Conservation (phyloP, 2,888 invertebrate genomes). For the Petrolisthes cinctipes region DNA sequence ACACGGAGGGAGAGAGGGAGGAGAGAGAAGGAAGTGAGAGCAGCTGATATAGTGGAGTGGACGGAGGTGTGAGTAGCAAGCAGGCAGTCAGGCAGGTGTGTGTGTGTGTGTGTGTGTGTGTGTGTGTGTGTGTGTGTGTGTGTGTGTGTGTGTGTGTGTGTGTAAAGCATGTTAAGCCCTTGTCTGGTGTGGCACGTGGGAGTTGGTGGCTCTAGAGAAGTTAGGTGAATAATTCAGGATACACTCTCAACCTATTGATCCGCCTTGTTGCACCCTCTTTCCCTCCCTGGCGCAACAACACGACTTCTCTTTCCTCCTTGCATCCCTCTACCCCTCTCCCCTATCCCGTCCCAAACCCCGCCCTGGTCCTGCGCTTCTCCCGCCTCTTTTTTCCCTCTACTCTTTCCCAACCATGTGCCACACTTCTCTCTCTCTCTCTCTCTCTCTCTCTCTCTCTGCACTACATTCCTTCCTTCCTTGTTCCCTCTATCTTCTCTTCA, state of each 20-base stretch:
- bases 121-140: conserved; percentile 32
- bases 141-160: conserved; percentile 27
- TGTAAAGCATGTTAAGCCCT: neutral
- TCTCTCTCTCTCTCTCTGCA: neutral
- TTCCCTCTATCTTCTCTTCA: neutral
- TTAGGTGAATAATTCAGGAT: conserved; percentile 29
- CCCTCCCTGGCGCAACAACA: neutral
- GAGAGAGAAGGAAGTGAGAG: neutral
- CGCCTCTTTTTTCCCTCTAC: neutral
- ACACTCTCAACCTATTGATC: conserved; percentile 27
- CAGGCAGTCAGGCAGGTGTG: neutral
- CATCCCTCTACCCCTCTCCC: neutral
- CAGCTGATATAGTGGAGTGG: neutral
- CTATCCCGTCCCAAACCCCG: neutral
- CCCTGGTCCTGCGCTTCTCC: neutral
- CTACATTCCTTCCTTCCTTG: neutral
- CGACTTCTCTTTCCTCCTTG: neutral
- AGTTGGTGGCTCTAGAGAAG: neutral
- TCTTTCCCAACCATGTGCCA: neutral
- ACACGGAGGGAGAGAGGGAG: neutral
- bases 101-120: conserved; percentile 35
- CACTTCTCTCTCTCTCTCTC: neutral
- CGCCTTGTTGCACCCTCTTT: conserved; percentile 1
- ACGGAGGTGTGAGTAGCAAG: neutral
- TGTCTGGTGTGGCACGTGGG: neutral